These are phyloP conservation scores for Hemaris fuciformis DNA, from an alignment of 2,888 invertebrate species.

Conservation along the genomic window DNA sequence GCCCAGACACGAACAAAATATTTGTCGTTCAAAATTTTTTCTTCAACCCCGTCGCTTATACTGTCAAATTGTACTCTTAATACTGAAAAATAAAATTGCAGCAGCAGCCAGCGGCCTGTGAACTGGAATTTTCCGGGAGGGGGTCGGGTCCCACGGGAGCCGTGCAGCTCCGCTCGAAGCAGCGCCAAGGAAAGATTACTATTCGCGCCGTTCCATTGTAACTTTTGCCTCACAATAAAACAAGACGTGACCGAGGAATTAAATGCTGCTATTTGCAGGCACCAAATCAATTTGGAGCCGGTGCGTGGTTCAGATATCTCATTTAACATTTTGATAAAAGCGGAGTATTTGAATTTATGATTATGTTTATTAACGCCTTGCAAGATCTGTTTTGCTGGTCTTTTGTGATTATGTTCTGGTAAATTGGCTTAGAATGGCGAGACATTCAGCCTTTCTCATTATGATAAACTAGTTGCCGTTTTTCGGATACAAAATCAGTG, in stretches of 20 bases:
- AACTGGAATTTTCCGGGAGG: neutral
- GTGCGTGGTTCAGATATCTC: slow-evolving; percentile 59
- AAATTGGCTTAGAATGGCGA: too few species aligned
- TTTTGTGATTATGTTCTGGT: neutral
- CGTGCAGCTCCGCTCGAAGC: slow-evolving; percentile 33
- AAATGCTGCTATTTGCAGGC: slow-evolving; percentile 62
- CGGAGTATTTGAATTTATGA: neutral
- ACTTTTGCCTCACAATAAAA: slow-evolving; percentile 74
- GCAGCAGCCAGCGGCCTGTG: neutral
- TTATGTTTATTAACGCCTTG: neutral
- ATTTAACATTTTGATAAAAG: slow-evolving; percentile 7
- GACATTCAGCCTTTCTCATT: too few species aligned
- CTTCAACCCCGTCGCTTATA: neutral
- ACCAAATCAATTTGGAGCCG: slow-evolving; percentile 67
- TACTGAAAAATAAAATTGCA: neutral
- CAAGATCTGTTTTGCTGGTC: neutral
- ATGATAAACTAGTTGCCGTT: too few species aligned
- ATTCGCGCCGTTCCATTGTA: slow-evolving; percentile 54
- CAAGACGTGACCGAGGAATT: slow-evolving; percentile 64
- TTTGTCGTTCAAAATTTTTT: neutral
- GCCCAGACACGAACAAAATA: neutral
- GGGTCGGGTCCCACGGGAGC: neutral
- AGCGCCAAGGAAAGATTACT: slow-evolving; percentile 63
- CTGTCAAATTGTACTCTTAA: neutral
- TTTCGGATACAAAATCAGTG: too few species aligned